phyloP scores from a whole-genome alignment of 2,888 invertebrate species.

The Scrobipalpa costella region DNA sequence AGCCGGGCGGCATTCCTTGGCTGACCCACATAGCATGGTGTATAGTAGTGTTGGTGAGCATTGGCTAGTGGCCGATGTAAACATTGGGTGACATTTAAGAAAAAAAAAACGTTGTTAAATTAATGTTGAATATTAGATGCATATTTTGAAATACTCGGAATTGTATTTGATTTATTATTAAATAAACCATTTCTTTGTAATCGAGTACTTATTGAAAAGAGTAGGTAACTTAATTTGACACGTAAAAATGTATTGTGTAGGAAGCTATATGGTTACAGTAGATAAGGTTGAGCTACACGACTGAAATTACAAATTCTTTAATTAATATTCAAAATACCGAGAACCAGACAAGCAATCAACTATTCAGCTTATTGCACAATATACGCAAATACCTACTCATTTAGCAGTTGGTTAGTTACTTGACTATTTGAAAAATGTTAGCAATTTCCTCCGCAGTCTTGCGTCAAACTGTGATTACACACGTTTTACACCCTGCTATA shows the following conservation, averaged over 20 bases:
- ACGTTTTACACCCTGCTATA: slow-evolving; percentile 24
- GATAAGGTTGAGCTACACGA: no score
- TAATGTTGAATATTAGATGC: no score
- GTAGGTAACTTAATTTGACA: no score
- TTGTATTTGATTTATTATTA: no score
- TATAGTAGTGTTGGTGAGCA: slow-evolving; percentile 39
- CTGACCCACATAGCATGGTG: slow-evolving; percentile 71
- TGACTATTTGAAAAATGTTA: slow-evolving; percentile 21
- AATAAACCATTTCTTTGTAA: no score
- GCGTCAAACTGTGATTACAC: slow-evolving; percentile 18
- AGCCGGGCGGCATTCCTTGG: slow-evolving; percentile 70
- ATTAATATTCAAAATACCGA: no score
- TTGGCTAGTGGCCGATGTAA: slow-evolving; percentile 34
- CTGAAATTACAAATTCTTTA: no score
- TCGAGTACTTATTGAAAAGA: no score
- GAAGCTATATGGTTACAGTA: no score
- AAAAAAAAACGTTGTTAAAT: no score
- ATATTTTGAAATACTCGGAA: no score
- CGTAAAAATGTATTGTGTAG: no score
- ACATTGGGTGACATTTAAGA: background rate
- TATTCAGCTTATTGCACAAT: slow-evolving; percentile 13
- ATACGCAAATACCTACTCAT: slow-evolving; percentile 19
- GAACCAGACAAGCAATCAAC: background rate
- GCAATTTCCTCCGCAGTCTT: slow-evolving; percentile 25
- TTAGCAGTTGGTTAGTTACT: slow-evolving; percentile 24